phyloP scores from a whole-genome alignment of 1,140 invertebrate genomes.

The Drosophila equinoxialis region DNA sequence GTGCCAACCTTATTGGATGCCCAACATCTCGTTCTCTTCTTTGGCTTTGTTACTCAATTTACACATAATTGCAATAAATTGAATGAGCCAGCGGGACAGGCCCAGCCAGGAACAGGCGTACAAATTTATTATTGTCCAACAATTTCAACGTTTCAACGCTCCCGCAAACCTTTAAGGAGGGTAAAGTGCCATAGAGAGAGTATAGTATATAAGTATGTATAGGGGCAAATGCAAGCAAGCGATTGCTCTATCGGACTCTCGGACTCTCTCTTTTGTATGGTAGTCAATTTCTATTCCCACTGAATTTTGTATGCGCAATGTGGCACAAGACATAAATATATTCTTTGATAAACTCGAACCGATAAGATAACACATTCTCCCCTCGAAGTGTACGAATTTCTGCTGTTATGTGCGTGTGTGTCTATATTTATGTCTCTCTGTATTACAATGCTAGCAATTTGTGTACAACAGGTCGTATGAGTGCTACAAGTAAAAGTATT shows the following conservation, averaged over 20 bases:
- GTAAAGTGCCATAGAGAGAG: slow-evolving; percentile 14
- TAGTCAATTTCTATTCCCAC: slow-evolving; percentile 7
- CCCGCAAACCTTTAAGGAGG: slow-evolving; percentile 1
- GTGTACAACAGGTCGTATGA: slow-evolving; percentile 70
- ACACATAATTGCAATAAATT: slow-evolving; percentile 81
- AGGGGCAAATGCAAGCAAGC: slow-evolving; percentile 21
- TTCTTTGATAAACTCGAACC: slow-evolving; percentile 47
- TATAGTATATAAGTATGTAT: neutral
- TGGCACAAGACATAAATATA: slow-evolving; percentile 39
- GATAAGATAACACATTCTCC: slow-evolving; percentile 65
- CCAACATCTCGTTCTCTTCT: slow-evolving; percentile 39
- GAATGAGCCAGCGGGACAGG: slow-evolving; percentile 42
- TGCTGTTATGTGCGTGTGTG: neutral
- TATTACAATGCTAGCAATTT: slow-evolving; percentile 31
- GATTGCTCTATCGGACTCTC: neutral
- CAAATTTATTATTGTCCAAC: slow-evolving; percentile 46
- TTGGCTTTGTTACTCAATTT: slow-evolving; percentile 75
- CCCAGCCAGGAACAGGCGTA: neutral
- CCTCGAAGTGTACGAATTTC: neutral
- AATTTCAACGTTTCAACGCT: slow-evolving; percentile 13
- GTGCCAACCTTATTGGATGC: slow-evolving; percentile 2
- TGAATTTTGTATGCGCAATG: slow-evolving; percentile 33
- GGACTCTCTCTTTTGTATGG: neutral
- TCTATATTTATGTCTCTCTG: slow-evolving; percentile 34
- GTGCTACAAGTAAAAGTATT: slow-evolving; percentile 32